Evolutionary conservation across 2,113 vertebrate genomes (phyloP), one percentile per base, ranked within the genome.

Genomic region (Thinocorus orbignyianus): DNA sequence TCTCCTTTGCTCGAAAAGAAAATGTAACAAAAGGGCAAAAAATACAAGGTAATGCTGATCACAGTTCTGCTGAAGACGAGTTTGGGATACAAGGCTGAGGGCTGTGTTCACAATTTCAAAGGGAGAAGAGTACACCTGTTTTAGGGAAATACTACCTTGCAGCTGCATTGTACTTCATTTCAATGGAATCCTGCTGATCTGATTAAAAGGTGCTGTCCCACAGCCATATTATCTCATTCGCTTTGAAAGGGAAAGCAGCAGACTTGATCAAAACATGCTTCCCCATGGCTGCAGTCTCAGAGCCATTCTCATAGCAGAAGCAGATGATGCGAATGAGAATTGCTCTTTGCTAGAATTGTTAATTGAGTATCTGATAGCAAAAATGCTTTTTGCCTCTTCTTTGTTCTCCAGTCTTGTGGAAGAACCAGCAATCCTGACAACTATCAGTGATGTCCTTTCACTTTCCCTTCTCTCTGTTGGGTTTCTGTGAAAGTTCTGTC

Each of bases 241-340:
- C 89, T 96, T 96, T 97, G 92, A 97, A 97, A 94, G 60, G 65
- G 85, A 97, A 96, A 94, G 83, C 78, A 90, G 71, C 9, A 2
- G 83, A 95, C 74, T 87, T 95, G 92, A 97, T 98, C 95, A 97
- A 97, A 98, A 96, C 81, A 85, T 79, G 72, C 85, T 69, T 97
- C 92, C 85, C 90, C 22, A 42, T 66, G 73, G 72, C 73, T 96
- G 83, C 71, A 35, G 81, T 96, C 91, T 94, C 91, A 95, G 61
- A 92, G 76, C 68, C 57, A 46, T 90, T 96, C 88, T 97, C 23
- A 74, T 87, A 74, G 91, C 87, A 88, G 76, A 84, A 72, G 74
- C 55, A 81, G 81, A 91, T 96, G 86, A 97, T 3, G 33, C 64
- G 93, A 96, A 96, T 93, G 65, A 96, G 55, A 97, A 95, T 52